Base-by-base conservation (phyloP, 92 coral and sea anemone species). In the Nematostella vectensis region DNA sequence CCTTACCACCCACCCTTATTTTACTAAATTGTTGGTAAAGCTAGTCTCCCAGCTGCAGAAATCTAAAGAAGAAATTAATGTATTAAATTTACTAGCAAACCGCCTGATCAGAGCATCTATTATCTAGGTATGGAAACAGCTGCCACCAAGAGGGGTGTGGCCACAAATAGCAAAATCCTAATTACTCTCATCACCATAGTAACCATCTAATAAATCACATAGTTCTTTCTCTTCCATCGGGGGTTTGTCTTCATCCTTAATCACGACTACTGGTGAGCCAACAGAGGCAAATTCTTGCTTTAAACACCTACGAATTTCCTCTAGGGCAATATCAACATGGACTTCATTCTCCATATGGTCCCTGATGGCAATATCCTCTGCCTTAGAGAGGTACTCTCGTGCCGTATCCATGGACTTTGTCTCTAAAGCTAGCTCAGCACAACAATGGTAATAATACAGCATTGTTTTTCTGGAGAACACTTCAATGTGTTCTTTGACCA, bases 391-490 rank as follows among this genome's bases (percentile, higher is more conserved):
- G 61, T 68, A 65, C 42, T 54, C 69, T 54, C 47, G 62, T 27
- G 88, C 95, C 60, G 80, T 66, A 19, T 63, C 80, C 59, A 67
- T 54, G 23, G 60, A 52, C 25, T 61, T 69, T 45, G 36, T 63
- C 49, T 56, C 67, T 13, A 63, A 53, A 42, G 56, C 49, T 25
- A 75, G 65, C 23, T 85, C 84, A 19, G 95, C 74, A 11, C 61
- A 50, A 30, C 95, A 85, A 33, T 80, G 65, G 43, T 70, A 40
- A 37, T 66, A 85, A 55, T 75, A 63, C n/a, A 75, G 65, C 29
- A 80, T 80, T 25, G 84, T 80, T 38, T 43, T 64, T 45, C 56
- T 62, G 15, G 88, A 80, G 4, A 85, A 51, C 59, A 64, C 61
- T 27, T 69, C 65, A 23, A 80, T 23, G 28, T 55, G 65, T 40